Evolutionary conservation across 2,113 vertebrate genomes (phyloP).

Genomic region (Carlito syrichta): DNA sequence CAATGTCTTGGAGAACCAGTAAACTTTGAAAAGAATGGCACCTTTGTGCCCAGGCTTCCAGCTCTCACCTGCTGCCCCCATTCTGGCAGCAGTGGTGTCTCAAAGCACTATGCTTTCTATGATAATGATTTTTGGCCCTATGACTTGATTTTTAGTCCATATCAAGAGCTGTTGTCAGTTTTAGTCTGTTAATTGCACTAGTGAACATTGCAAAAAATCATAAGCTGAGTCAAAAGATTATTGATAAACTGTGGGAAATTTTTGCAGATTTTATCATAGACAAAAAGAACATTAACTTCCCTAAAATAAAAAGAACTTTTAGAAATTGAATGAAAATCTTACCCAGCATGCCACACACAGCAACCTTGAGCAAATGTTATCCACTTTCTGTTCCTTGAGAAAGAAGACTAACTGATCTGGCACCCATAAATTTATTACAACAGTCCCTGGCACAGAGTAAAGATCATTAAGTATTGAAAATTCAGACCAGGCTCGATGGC

Average conservation of each 20-base stretch:
- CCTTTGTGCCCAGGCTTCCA: not conserved
- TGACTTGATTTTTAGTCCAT: not conserved
- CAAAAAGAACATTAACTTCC: not conserved
- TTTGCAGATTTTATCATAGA: not conserved
- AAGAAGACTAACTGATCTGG: no score
- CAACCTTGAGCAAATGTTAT: no score
- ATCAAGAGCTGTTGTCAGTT: not conserved
- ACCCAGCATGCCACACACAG: no score
- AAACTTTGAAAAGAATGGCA: not conserved
- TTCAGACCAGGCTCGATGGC: no score
- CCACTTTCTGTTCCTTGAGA: no score
- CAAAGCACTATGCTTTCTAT: not conserved
- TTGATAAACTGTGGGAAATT: not conserved
- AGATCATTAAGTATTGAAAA: no score
- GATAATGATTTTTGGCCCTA: not conserved
- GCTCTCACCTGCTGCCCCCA: not conserved
- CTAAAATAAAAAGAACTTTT: conserved; percentile 20
- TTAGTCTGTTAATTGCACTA: not conserved
- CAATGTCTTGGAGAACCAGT: not conserved
- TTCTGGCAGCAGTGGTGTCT: not conserved
- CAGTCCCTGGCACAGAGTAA: no score
- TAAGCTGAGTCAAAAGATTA: conserved; percentile 22
- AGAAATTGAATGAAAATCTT: conserved; percentile 35
- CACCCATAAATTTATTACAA: no score
- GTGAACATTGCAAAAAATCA: not conserved